Evolutionary conservation across 2,888 invertebrate species (phyloP), one percentile per base, ranked within the genome.

Genomic region (Gryllus longicercus): DNA sequence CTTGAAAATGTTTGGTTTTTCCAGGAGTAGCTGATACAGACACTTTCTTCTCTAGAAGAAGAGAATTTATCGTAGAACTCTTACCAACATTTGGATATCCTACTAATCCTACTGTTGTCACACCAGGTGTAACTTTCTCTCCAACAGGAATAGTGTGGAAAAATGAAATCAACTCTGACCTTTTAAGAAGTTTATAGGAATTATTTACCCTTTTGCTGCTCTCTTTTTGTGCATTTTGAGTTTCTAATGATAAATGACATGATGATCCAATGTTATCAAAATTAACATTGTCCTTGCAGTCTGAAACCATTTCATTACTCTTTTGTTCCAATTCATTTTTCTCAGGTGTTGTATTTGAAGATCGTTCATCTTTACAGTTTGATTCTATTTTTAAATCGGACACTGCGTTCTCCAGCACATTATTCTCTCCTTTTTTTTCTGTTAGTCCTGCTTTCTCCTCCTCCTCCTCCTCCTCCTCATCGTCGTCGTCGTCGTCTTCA

Each of bases 41-140:
- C 0, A 89, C 89, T 85, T 90, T 90, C 86, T 92, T 99, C 51
- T 91, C 91, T 83, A 92, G 92, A 88, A 99, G 90, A 77, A 99
- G 87, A 23, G 97, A 91, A 89, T 99, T 99, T 81, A 99, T 98
- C 12, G 99, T 97, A 82, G 99, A 99, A 87, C 98, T 99, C 88
- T 99, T 99, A n/a, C 99, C 99, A 1, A 99, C 99, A 90, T 99
- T 99, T 0, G 99, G 99, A 88, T 99, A 99, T 2, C 99, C 99
- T 81, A 99, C 98, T 87, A 98, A 90, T 11, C 98, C 97, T 81
- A 97, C 92, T n/a, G 95, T 95, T 11, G 93, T 90, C 51, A 93
- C 86, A n/a, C 89, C 87, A 51, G 87, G 84, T 38, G 88, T 87
- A 85, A 86, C 87, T 86, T 89, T 88, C 84, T 85, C 84, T 1